Conservation (phyloP, 2,113 vertebrate species). For the Myotis lucifugus region DNA sequence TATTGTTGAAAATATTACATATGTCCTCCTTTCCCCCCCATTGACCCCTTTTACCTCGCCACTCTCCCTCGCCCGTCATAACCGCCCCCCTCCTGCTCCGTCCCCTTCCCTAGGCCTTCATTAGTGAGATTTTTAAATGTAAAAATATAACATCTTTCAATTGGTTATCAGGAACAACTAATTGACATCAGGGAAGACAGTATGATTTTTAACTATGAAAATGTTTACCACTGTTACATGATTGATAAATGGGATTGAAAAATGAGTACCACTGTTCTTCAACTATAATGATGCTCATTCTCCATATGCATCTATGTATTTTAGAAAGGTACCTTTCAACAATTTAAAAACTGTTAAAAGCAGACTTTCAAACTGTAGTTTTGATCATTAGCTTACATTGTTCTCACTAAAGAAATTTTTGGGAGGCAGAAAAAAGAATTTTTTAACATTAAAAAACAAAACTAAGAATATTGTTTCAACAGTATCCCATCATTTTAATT, state of each 20-base stretch:
- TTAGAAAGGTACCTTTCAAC: background rate
- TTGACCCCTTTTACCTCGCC: too few species aligned
- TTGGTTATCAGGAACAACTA: background rate
- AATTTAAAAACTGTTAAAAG: background rate
- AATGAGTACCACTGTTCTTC: background rate
- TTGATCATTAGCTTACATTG: background rate
- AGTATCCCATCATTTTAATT: background rate
- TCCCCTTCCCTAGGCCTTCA: too few species aligned
- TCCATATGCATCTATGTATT: background rate
- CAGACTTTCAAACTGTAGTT: background rate
- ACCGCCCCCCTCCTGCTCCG: too few species aligned
- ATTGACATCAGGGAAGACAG: background rate
- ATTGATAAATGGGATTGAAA: background rate
- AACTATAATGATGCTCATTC: background rate
- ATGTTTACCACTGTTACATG: background rate
- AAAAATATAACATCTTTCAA: constrained; percentile 35
- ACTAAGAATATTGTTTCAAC: constrained; percentile 27
- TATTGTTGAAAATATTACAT: too few species aligned
- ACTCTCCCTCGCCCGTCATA: too few species aligned
- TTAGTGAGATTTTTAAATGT: background rate
- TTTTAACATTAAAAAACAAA: constrained; percentile 9
- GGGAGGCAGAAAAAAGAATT: background rate
- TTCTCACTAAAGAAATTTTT: background rate
- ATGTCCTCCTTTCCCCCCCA: too few species aligned
- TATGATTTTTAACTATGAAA: background rate